Conservation (phyloP, 2,113 vertebrate species). For the Alces alces region DNA sequence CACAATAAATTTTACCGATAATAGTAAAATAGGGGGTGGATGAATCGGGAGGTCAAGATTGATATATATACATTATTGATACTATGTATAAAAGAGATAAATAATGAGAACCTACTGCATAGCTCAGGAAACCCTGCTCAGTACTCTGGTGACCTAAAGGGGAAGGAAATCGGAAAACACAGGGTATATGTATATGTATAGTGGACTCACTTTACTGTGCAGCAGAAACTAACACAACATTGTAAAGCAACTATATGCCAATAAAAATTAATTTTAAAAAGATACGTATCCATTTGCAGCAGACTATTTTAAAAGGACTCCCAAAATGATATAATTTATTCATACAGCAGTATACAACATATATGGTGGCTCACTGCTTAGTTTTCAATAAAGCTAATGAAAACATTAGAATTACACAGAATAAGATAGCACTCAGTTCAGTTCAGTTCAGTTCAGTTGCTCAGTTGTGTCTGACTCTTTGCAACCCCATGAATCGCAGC, state of each 20-base stretch:
- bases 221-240: background rate
- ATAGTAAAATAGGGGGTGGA: background rate
- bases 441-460: too few species aligned
- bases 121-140: background rate
- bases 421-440: background rate
- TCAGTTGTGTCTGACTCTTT: too few species aligned
- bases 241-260: background rate
- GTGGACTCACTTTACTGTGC: background rate
- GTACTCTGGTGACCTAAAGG: background rate
- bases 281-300: background rate
- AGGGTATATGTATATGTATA: fast-evolving
- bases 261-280: background rate
- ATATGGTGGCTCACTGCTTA: background rate
- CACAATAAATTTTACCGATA: background rate
- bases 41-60: background rate
- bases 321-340: background rate
- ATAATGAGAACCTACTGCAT: background rate
- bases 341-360: background rate
- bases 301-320: background rate
- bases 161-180: background rate
- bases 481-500: too few species aligned
- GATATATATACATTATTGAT: background rate
- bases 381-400: background rate
- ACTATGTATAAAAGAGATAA: background rate
- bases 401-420: background rate